Percentiles rank a stretch among this genome's conserved stretches.
Evolutionary conservation across 2,113 vertebrate species (phyloP).

Genomic region (Urocolius indicus): DNA sequence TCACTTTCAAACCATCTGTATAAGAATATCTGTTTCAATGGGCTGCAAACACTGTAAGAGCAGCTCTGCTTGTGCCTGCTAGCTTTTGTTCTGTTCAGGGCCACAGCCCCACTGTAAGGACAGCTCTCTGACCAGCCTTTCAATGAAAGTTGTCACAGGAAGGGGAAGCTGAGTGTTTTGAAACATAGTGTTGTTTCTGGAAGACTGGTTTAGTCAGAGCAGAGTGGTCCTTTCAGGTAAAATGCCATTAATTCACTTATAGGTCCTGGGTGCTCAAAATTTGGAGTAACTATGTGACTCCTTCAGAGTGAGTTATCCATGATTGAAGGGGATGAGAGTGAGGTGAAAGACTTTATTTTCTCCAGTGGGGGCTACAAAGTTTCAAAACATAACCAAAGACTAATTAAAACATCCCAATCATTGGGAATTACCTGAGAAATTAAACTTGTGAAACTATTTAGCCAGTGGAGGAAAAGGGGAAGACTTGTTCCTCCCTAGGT

Average conservation of each 20-base stretch:
- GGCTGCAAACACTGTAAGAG: neutral
- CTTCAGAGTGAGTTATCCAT: neutral
- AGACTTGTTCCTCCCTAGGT: neutral
- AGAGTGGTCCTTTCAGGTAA: neutral
- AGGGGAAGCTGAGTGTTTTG: neutral
- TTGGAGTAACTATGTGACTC: neutral
- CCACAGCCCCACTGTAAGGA: neutral
- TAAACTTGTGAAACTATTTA: neutral
- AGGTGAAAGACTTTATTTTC: neutral
- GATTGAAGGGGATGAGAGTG: neutral
- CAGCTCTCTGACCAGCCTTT: neutral
- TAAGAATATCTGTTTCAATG: neutral
- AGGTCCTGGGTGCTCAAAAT: neutral
- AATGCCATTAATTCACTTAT: neutral
- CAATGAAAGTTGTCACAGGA: neutral
- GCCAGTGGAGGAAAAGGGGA: neutral
- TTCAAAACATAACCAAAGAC: neutral
- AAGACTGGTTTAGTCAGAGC: neutral
- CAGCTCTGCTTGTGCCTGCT: neutral
- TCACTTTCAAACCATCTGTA: neutral
- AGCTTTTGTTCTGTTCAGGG: neutral
- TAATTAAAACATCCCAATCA: neutral
- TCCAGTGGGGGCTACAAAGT: neutral
- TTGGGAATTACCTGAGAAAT: neutral
- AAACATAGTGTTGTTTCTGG: neutral